Base-by-base conservation (phyloP, 2,113 vertebrate species). In the Pomatostomus ruficeps region DNA sequence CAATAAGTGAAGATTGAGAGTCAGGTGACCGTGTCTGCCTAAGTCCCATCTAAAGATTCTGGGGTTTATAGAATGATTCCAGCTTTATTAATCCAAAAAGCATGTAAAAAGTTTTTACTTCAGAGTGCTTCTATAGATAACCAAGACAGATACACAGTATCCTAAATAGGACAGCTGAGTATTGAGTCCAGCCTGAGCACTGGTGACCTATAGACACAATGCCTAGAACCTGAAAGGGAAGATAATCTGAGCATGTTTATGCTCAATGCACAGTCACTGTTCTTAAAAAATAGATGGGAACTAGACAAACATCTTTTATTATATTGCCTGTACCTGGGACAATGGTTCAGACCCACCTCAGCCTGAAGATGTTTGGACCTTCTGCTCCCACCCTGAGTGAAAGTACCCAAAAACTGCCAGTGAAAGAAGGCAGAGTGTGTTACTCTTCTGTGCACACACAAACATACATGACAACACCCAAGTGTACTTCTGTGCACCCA, bases 401-500 rank as follows among this genome's bases (percentile, higher is more conserved):
- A 85, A 68, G 6, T 25, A 49, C 20, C 4, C 11, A 6, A 61
- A 55, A 24, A 19, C 35, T 40, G 59, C 2, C 54, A 52, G 4
- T 1, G 2, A 61, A 86, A 48, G 43, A 83, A 65, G 19, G 14
- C 6, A 59, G 67, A 1, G 1, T 14, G 10, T 42, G 14, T 24
- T 55, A 36, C 7, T 61, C 29, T 72, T 29, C 48, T 48, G 14
- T 18, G 14, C 2, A 2, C 7, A 15, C 20, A 26, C 12, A 31
- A 1, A 24, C 36, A 24, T 1, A 2, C 29, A 12, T 2, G 6
- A 11, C 67, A 48, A 49, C 17, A 31, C 6, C 7, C 31, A 40
- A 4, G 10, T 36, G 43, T 74, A 38, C 35, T 21, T 43, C 57
- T 90, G 16, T 38, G 16, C 33, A 59, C 31, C 17, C 17, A 31